A percentile compares a stretch with the other conserved stretches of the same genome.
Evolutionary conservation across 2,113 vertebrate species (phyloP).

Genomic region (Parus major): DNA sequence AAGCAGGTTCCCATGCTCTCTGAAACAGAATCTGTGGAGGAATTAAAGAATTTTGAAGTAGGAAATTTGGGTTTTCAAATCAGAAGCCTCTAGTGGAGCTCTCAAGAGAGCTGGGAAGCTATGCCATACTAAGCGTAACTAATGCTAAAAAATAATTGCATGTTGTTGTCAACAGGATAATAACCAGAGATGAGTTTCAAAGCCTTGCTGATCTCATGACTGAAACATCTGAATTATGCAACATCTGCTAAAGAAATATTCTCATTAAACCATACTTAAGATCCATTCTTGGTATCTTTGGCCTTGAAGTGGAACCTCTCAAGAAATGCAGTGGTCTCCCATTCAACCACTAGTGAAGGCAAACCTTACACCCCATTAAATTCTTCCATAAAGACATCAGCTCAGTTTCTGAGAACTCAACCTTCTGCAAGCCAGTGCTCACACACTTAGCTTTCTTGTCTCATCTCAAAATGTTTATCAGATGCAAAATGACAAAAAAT

Average conservation of each 20-base stretch:
- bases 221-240: neutral
- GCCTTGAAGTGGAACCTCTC: neutral
- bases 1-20: neutral
- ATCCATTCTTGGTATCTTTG: neutral
- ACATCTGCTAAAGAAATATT: conserved; percentile 14
- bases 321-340: neutral
- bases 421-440: neutral
- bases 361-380: neutral
- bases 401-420: neutral
- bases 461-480: neutral
- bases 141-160: neutral
- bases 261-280: neutral
- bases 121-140: neutral
- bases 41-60: neutral
- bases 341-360: neutral
- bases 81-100: neutral
- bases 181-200: neutral
- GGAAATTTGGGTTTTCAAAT: neutral
- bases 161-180: neutral
- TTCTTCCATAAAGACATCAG: neutral
- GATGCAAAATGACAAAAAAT: neutral
- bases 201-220: neutral
- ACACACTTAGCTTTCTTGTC: neutral
- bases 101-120: neutral
- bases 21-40: neutral